Percentiles rank a stretch among this genome's conserved stretches.
Evolutionary conservation across 2,888 invertebrate species (phyloP).

Genomic region (Amphipyra berbera): DNA sequence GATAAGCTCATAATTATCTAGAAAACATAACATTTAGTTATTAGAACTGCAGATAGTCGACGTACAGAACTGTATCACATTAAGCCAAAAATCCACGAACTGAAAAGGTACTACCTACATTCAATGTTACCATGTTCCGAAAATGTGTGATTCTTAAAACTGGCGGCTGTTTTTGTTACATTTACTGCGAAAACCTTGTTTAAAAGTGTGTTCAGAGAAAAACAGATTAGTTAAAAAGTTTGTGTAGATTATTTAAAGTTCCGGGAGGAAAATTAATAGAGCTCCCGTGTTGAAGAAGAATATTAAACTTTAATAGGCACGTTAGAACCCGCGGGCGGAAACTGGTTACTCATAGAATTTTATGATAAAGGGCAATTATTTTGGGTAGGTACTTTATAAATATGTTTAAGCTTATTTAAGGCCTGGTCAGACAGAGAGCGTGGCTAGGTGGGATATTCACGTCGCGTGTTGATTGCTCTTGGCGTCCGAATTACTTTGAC

Average conservation of each 20-base stretch:
- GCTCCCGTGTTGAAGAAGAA: conserved; percentile 11
- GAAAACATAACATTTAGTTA: no score
- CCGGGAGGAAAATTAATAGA: conserved; percentile 20
- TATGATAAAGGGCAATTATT: conserved; percentile 16
- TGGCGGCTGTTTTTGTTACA: conserved; percentile 24
- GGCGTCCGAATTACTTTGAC: no score
- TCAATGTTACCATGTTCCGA: not conserved
- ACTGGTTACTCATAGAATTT: not conserved
- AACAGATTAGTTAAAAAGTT: conserved; percentile 46
- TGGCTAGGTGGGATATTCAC: no score
- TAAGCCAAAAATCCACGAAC: no score
- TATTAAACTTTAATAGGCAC: conserved; percentile 26
- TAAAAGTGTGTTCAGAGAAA: conserved; percentile 26
- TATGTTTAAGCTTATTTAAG: conserved; percentile 9
- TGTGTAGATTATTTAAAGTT: conserved; percentile 30
- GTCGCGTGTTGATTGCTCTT: no score
- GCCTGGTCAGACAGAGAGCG: no score
- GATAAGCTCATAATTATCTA: no score
- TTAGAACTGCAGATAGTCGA: no score
- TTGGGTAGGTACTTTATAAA: conserved; percentile 3
- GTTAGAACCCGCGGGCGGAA: not conserved
- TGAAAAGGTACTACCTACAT: no score
- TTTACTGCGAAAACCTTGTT: conserved; percentile 25
- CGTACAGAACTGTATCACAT: no score
- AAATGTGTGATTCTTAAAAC: conserved; percentile 17